phyloP scores from a whole-genome alignment of 2,113 vertebrate species.

The Hippoglossus stenolepis region DNA sequence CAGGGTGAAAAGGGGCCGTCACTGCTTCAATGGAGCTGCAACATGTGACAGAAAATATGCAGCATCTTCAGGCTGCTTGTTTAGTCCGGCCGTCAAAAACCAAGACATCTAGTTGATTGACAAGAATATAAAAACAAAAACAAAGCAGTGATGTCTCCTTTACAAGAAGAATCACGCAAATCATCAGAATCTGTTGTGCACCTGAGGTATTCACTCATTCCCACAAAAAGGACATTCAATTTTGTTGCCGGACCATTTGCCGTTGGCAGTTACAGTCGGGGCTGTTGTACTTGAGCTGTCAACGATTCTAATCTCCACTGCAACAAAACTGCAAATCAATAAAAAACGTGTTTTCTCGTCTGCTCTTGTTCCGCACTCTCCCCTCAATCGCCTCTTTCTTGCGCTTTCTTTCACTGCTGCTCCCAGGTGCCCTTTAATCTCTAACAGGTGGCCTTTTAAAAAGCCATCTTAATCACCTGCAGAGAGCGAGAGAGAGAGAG shows the following conservation, averaged over 20 bases:
- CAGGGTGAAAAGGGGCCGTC: neutral
- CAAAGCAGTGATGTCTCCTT: too few relatives aligned
- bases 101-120: neutral
- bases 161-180: neutral
- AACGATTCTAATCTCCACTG: conserved; percentile 32
- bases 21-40: neutral
- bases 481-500: conserved; percentile 40
- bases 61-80: neutral
- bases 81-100: too few relatives aligned
- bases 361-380: conserved; percentile 38
- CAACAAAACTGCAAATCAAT: conserved; percentile 28
- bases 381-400: conserved; percentile 25
- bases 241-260: neutral
- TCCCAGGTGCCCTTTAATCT: conserved; percentile 85
- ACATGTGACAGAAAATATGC: neutral
- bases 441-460: conserved; percentile 85
- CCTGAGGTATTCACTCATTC: too few relatives aligned
- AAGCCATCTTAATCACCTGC: conserved; percentile 80
- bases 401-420: conserved; percentile 55
- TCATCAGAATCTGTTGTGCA: neutral
- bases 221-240: neutral
- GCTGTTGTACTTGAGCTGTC: conserved; percentile 12
- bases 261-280: too few relatives aligned
- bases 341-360: conserved; percentile 19
- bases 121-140: too few relatives aligned